Percentiles rank a stretch among this genome's conserved stretches.
Evolutionary conservation across 2,113 vertebrate species (phyloP).

Genomic region (Corythornis madagascariensis): DNA sequence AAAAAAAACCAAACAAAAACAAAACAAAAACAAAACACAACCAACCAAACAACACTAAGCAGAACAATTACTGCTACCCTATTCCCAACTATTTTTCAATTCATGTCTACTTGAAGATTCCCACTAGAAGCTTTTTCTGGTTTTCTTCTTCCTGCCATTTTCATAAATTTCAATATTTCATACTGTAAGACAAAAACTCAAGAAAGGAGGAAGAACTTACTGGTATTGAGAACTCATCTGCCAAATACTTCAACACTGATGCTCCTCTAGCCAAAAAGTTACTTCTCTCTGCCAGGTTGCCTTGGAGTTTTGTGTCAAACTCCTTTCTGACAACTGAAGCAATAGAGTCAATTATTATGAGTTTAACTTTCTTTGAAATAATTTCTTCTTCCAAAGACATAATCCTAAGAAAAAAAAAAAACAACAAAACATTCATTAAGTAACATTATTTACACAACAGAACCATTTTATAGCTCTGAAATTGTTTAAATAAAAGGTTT

Average conservation of each 20-base stretch:
- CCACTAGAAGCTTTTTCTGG: not conserved
- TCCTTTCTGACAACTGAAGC: slow-evolving; percentile 89
- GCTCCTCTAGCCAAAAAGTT: slow-evolving; percentile 82
- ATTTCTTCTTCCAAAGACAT: slow-evolving; percentile 86
- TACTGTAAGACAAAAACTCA: not conserved
- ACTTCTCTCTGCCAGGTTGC: slow-evolving; percentile 80
- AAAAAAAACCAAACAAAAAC: no score
- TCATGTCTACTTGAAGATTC: not conserved
- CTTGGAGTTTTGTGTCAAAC: slow-evolving; percentile 83
- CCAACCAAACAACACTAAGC: not conserved
- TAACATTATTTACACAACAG: not conserved
- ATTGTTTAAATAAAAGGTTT: not conserved
- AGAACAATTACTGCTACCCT: not conserved
- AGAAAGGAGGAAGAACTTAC: slow-evolving; percentile 74
- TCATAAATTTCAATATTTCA: not conserved
- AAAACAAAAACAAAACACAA: not conserved
- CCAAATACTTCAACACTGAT: slow-evolving; percentile 82
- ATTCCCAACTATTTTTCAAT: not conserved
- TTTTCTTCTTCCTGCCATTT: slow-evolving; percentile 6
- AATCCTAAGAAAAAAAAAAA: slow-evolving; percentile 69
- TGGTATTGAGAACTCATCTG: slow-evolving; percentile 86
- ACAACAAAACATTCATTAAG: not conserved
- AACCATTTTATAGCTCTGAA: not conserved
- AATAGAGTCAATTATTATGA: slow-evolving; percentile 84
- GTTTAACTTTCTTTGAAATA: slow-evolving; percentile 80